Conservation (phyloP, 2,888 invertebrate species). For the Leucophenga montana region DNA sequence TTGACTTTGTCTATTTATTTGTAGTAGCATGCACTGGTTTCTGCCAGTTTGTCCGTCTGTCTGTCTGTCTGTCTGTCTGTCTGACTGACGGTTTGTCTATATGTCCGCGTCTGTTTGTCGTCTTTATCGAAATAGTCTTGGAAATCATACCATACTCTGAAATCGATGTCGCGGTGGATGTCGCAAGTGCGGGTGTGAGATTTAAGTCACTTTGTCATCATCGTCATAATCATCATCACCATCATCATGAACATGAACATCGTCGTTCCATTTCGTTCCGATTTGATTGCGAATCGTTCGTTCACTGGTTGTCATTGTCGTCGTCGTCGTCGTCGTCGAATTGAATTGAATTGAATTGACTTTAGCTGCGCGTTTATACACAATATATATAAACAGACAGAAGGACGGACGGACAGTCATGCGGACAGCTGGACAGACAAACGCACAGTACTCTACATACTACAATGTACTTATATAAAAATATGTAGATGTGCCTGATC, state of each 20-base stretch:
- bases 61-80: not conserved
- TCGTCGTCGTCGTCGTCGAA: constrained; percentile 9
- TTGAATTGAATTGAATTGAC: constrained; percentile 25
- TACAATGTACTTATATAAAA: not conserved
- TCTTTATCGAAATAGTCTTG: constrained; percentile 7
- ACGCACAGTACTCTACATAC: not conserved
- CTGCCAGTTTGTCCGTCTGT: too few relatives aligned
- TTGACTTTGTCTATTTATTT: constrained; percentile 7
- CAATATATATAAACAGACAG: constrained; percentile 9
- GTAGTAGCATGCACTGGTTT: too few relatives aligned
- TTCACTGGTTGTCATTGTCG: constrained; percentile 3
- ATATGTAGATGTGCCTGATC: constrained; percentile 20
- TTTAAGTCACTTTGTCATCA: constrained; percentile 67
- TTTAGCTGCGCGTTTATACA: constrained; percentile 26
- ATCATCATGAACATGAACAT: not conserved
- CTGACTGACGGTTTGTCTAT: not conserved
- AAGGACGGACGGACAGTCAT: not conserved
- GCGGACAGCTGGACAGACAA: not conserved
- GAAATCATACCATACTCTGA: constrained; percentile 17
- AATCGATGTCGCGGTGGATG: constrained; percentile 40
- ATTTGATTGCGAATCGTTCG: constrained; percentile 22
- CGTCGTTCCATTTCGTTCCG: constrained; percentile 12
- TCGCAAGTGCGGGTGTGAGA: constrained; percentile 61
- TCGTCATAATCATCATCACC: constrained; percentile 44
- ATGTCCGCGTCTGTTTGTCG: not conserved